phyloP scores from a whole-genome alignment of 2,797 vertebrate species.

The Anomalospiza imberbis region DNA sequence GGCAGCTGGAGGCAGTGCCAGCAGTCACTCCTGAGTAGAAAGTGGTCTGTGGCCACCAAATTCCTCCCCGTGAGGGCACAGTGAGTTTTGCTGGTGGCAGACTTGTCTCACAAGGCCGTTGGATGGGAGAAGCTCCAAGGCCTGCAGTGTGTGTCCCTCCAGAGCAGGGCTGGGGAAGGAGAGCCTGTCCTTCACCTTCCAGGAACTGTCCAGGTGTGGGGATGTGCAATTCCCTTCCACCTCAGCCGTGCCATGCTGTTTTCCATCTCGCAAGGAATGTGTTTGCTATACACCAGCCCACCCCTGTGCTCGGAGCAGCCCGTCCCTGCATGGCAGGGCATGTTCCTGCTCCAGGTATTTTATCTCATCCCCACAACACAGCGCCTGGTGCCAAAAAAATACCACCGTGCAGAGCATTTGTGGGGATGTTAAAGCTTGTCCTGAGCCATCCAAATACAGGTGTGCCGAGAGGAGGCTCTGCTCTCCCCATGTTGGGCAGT shows the following conservation, averaged over 20 bases:
- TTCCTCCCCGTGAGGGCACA: accelerated
- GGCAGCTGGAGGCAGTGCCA: neutral
- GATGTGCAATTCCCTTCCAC: neutral
- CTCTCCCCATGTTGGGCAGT: accelerated
- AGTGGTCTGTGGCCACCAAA: accelerated
- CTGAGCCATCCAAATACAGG: neutral
- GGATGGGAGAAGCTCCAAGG: neutral
- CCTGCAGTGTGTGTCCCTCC: accelerated
- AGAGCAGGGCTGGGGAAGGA: neutral
- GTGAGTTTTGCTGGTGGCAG: neutral
- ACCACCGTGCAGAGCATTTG: neutral
- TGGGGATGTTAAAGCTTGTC: slow-evolving; percentile 22
- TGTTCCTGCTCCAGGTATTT: slow-evolving; percentile 34
- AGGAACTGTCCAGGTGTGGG: neutral
- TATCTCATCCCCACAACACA: slow-evolving; percentile 36
- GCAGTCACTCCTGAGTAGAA: neutral
- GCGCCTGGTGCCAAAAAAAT: neutral
- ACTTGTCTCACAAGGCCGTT: neutral
- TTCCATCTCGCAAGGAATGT: slow-evolving; percentile 30
- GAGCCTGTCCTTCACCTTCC: neutral
- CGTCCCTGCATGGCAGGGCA: slow-evolving; percentile 42
- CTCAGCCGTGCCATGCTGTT: neutral
- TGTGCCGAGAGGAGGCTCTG: neutral
- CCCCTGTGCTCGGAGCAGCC: neutral
- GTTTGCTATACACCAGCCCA: slow-evolving; percentile 48